Percentiles rank a stretch among this genome's conserved stretches.
Conservation (phyloP, 2,888 invertebrate species). For the Lycocerus yunnanus region DNA sequence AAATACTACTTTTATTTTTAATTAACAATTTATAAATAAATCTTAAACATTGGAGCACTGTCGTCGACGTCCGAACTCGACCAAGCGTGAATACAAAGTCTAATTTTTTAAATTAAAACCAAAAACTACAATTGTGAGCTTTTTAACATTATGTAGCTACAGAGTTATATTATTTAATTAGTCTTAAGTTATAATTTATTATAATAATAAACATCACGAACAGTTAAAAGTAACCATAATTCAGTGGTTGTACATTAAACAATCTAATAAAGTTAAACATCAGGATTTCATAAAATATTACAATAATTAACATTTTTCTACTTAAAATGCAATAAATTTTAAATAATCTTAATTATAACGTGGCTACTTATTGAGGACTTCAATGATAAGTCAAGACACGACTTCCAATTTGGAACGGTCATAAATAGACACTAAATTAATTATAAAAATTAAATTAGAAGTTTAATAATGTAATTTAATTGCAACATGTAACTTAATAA, state of each 20-base stretch:
- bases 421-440: not conserved
- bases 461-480: not conserved
- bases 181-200: too few species aligned
- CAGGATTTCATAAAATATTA: not conserved
- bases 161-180: too few species aligned
- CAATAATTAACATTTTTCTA: not conserved
- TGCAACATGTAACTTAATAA: not conserved
- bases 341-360: not conserved
- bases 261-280: not conserved
- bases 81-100: too few species aligned
- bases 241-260: not conserved
- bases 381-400: not conserved
- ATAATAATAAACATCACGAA: too few species aligned
- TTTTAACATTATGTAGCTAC: too few species aligned
- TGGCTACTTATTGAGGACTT: not conserved
- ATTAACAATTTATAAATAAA: too few species aligned
- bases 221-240: too few species aligned
- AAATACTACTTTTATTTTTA: too few species aligned
- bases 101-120: too few species aligned
- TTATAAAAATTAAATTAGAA: not conserved
- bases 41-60: too few species aligned
- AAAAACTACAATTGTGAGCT: too few species aligned
- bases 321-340: not conserved
- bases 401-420: not conserved
- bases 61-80: too few species aligned